Conservation (phyloP, 2,113 vertebrate genomes). For the Ceyx cyanopectus region DNA sequence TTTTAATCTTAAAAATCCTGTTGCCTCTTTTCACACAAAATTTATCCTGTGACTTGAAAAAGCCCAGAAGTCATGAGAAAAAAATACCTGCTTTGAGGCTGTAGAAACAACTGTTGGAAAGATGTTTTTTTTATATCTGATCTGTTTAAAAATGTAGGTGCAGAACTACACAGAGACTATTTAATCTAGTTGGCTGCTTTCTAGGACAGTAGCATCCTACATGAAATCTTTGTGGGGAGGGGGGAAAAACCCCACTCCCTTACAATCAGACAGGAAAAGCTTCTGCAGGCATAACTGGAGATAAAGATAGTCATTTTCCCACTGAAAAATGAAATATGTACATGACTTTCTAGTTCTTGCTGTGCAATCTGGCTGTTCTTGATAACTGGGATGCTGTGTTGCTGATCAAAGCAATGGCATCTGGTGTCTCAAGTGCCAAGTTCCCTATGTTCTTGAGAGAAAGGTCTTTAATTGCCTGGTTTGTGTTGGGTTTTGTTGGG, state of each 20-base stretch:
- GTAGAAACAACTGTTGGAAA: background rate
- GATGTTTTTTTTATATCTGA: background rate
- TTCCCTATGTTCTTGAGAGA: background rate
- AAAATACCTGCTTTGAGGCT: background rate
- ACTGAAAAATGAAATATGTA: background rate
- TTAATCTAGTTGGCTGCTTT: background rate
- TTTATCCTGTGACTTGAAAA: background rate
- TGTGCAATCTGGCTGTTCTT: background rate
- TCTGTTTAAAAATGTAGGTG: background rate
- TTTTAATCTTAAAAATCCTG: background rate
- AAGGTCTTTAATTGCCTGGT: background rate
- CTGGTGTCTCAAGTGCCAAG: background rate
- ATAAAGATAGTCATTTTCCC: background rate
- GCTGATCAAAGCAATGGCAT: background rate
- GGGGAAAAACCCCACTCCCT: background rate
- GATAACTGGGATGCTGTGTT: background rate
- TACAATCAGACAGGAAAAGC: background rate
- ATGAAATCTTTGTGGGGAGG: background rate
- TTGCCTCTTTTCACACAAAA: background rate
- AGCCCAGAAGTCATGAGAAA: background rate
- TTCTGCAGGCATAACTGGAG: background rate
- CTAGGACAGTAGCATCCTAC: background rate
- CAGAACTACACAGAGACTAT: background rate
- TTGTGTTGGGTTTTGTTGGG: too few species aligned
- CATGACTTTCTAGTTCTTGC: background rate